A percentile compares a stretch with the other conserved stretches of the same genome.
Evolutionary conservation across 2,888 invertebrate genomes (phyloP).

Genomic region (Cephus nigrinus): DNA sequence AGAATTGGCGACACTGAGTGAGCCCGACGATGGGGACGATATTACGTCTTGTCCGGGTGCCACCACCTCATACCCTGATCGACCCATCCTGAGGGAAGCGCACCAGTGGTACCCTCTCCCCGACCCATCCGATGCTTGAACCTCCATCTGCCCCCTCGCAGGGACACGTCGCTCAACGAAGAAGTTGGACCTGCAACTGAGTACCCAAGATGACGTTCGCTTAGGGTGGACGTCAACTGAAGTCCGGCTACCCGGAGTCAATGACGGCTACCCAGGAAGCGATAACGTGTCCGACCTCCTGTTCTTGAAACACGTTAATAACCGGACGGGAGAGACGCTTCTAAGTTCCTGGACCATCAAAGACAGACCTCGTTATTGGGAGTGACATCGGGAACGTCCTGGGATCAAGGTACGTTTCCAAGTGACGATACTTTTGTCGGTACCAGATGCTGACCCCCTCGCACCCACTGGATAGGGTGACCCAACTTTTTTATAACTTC

Average conservation of each 20-base stretch:
- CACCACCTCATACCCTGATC: slow-evolving; percentile 23
- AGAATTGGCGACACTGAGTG: slow-evolving; percentile 33
- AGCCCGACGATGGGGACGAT: slow-evolving; percentile 38
- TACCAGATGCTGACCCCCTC: slow-evolving; percentile 7
- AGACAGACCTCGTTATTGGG: too few species aligned
- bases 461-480: too few species aligned
- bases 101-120: background rate
- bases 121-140: background rate
- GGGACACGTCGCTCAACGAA: slow-evolving; percentile 2
- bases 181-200: slow-evolving; percentile 25
- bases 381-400: too few species aligned
- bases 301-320: too few species aligned
- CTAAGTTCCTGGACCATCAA: too few species aligned
- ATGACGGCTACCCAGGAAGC: too few species aligned
- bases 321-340: too few species aligned
- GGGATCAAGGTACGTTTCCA: background rate
- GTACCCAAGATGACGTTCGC: slow-evolving; percentile 1
- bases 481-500: too few species aligned
- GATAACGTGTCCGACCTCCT: too few species aligned
- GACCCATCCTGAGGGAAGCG: too few species aligned
- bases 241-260: too few species aligned
- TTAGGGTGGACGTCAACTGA: too few species aligned
- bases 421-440: slow-evolving; percentile 16
- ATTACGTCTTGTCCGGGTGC: slow-evolving; percentile 40
- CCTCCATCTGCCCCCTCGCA: background rate